These are phyloP conservation scores for Melanostoma mellinum DNA, from an alignment of 2,888 invertebrate species.

Conservation along the genomic window DNA sequence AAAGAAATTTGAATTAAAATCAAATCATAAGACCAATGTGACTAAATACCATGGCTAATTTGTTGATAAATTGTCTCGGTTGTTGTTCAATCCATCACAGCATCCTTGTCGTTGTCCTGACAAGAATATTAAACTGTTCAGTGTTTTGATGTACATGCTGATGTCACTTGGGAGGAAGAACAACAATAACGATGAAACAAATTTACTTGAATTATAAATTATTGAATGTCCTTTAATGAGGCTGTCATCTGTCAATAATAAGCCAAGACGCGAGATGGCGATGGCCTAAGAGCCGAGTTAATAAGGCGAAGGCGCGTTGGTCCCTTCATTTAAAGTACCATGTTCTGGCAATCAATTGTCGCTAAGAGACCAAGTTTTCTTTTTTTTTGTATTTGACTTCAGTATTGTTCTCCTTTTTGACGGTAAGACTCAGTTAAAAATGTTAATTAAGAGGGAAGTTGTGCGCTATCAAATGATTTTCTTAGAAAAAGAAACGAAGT, in stretches of 20 bases:
- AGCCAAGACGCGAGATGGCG: not conserved
- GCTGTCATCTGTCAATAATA: conserved; percentile 49
- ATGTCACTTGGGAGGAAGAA: not conserved
- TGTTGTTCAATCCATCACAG: not conserved
- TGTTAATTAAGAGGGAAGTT: conserved; percentile 57
- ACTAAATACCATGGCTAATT: conserved; percentile 43
- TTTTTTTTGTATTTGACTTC: not conserved
- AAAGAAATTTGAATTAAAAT: conserved; percentile 18
- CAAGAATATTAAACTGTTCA: conserved; percentile 54
- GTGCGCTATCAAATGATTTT: conserved; percentile 9
- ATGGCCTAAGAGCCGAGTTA: not conserved
- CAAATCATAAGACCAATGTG: conserved; percentile 17
- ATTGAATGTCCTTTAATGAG: conserved; percentile 47
- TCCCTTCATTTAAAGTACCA: conserved; percentile 10
- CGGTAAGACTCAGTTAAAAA: conserved; percentile 50
- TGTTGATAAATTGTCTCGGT: conserved; percentile 48
- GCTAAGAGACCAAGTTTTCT: conserved; percentile 52
- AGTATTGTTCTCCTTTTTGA: conserved; percentile 24
- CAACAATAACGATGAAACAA: conserved; percentile 4
- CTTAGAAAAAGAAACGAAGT: not conserved
- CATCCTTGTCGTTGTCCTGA: conserved; percentile 10
- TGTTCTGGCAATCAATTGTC: conserved; percentile 62
- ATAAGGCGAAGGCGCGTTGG: conserved; percentile 6
- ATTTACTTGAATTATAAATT: conserved; percentile 56
- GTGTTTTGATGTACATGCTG: not conserved